Percentiles rank a stretch among this genome's conserved stretches.
Conservation (phyloP, 2,888 invertebrate genomes). For the Tenthredo mesomela region DNA sequence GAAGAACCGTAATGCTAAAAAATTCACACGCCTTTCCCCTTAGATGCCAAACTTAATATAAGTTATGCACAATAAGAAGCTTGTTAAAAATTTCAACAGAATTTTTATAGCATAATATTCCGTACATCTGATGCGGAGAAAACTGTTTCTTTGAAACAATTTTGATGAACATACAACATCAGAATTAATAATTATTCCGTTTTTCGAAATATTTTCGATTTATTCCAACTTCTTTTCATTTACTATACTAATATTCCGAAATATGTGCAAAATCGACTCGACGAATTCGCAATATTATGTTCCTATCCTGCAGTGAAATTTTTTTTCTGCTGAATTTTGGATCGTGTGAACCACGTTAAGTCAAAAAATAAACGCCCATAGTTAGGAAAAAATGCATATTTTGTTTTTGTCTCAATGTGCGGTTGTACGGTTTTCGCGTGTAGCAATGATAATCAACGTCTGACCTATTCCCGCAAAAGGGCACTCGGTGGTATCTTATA, state of each 20-base stretch:
- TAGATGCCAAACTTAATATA: not conserved
- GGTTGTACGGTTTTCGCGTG: not conserved
- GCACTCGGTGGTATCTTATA: not conserved
- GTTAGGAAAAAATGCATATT: not conserved
- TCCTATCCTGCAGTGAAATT: too few species aligned
- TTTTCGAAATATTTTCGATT: too few species aligned
- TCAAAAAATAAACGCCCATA: not conserved
- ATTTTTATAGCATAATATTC: not conserved
- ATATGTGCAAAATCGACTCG: too few species aligned
- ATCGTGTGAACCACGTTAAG: not conserved
- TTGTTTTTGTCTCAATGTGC: not conserved
- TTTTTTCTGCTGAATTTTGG: not conserved
- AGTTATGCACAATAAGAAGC: not conserved
- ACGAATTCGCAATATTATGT: too few species aligned
- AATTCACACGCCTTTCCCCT: not conserved
- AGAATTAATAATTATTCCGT: not conserved
- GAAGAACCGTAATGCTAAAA: not conserved
- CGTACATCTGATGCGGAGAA: not conserved
- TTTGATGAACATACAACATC: too few species aligned
- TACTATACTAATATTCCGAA: too few species aligned
- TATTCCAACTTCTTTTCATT: too few species aligned
- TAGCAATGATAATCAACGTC: not conserved
- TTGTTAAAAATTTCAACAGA: not conserved
- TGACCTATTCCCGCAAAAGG: constrained; percentile 44
- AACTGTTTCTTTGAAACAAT: too few species aligned